Percentiles rank a stretch among this genome's conserved stretches.
Conservation (phyloP, 2,797 vertebrate genomes). For the Trichosurus vulpecula region DNA sequence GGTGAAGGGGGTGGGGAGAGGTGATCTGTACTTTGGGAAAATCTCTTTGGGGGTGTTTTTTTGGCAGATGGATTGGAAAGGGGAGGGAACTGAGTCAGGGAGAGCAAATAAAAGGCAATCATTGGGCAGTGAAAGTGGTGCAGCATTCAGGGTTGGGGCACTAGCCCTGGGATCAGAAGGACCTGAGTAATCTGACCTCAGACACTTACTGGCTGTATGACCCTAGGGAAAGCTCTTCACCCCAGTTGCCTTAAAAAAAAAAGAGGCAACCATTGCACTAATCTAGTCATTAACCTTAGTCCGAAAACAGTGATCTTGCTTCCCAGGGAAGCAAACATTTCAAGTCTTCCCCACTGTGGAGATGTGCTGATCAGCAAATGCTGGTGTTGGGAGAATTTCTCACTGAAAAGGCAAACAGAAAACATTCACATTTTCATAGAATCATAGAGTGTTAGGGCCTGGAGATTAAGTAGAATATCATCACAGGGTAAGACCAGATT, state of each 20-base stretch:
- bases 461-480: background rate
- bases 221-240: conserved; percentile 5
- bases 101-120: background rate
- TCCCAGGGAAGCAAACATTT: background rate
- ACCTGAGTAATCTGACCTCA: too few species aligned
- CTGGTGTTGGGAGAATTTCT: background rate
- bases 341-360: background rate
- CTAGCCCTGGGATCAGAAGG: background rate
- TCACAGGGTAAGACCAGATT: background rate
- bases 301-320: too few species aligned
- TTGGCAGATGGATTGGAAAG: background rate
- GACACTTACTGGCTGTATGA: too few species aligned
- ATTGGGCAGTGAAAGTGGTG: too few species aligned
- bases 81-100: background rate
- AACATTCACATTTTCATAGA: background rate
- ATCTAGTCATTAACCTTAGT: too few species aligned
- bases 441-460: background rate
- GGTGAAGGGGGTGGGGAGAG: background rate
- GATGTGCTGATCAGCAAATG: background rate
- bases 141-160: too few species aligned
- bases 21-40: background rate
- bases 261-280: background rate
- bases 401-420: background rate
- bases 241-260: background rate
- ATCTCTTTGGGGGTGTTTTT: background rate